phyloP scores from a whole-genome alignment of 2,113 vertebrate genomes.

The Pionites leucogaster region DNA sequence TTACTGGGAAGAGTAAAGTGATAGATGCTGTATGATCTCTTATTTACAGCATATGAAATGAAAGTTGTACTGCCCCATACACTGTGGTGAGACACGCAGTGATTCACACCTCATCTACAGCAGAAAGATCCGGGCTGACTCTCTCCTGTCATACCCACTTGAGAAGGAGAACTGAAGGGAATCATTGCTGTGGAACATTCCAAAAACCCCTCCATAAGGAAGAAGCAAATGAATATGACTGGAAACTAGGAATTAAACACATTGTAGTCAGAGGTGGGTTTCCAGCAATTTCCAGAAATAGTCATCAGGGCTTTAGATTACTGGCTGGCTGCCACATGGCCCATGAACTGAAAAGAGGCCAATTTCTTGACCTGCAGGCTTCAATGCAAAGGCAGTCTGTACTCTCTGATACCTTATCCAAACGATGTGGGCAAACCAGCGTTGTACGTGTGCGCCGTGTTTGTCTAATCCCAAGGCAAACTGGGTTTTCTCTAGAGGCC shows the following conservation, averaged over 20 bases:
- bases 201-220: not conserved
- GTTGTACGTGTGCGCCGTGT: not conserved
- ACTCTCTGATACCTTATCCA: constrained; percentile 46
- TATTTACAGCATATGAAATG: not conserved
- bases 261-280: not conserved
- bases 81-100: not conserved
- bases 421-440: constrained; percentile 20
- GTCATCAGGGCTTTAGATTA: constrained; percentile 46
- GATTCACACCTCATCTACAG: not conserved
- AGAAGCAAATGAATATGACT: not conserved
- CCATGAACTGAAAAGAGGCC: constrained; percentile 21
- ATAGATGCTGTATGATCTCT: not conserved
- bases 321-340: constrained; percentile 6
- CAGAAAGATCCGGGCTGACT: not conserved
- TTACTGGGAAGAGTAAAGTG: not conserved
- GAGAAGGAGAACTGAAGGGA: not conserved
- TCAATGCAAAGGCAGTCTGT: constrained; percentile 38
- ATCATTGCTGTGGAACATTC: not conserved
- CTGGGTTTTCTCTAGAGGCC: not conserved
- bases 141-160: not conserved
- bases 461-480: not conserved
- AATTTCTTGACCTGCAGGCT: constrained; percentile 37
- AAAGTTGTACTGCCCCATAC: not conserved
- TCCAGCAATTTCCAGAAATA: constrained; percentile 41
- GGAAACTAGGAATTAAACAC: not conserved